Percentiles rank a stretch among this genome's conserved stretches.
phyloP scores from a whole-genome alignment of 1,140 invertebrate genomes.

The Ostrea denselamellosa region DNA sequence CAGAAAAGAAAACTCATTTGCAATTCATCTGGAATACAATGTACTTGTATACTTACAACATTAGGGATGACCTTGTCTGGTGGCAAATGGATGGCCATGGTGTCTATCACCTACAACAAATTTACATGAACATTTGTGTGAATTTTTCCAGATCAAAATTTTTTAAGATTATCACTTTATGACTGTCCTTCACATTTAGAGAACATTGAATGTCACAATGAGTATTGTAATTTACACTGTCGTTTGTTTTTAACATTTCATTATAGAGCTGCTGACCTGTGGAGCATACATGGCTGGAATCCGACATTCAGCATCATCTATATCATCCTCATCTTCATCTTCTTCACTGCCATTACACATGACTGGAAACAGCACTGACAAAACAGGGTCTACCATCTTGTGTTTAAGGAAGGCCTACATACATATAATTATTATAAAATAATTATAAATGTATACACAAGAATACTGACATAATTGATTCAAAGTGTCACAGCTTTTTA shows the following conservation, averaged over 20 bases:
- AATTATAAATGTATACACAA: too few species aligned
- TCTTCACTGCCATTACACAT: constrained; percentile 82
- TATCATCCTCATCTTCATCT: constrained; percentile 83
- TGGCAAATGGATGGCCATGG: constrained; percentile 87
- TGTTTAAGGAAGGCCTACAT: constrained; percentile 85
- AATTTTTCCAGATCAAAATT: not conserved
- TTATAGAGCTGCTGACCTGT: constrained; percentile 78
- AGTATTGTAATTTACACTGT: too few species aligned
- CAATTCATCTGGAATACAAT: not conserved
- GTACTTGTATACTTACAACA: constrained; percentile 80
- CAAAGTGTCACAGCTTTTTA: too few species aligned
- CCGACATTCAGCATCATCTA: constrained; percentile 78
- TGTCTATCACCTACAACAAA: constrained; percentile 83
- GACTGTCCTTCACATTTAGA: too few species aligned
- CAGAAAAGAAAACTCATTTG: not conserved
- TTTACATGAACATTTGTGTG: not conserved
- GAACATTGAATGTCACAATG: too few species aligned
- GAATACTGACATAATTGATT: too few species aligned
- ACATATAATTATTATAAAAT: not conserved
- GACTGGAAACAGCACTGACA: constrained; percentile 85
- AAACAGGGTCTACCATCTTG: constrained; percentile 86
- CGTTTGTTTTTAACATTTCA: too few species aligned
- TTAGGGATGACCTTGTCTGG: constrained; percentile 88
- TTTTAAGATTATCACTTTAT: not conserved
- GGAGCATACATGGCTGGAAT: constrained; percentile 84